Conservation (phyloP, 1,140 invertebrate species). For the Gyrodactylus salaris region DNA sequence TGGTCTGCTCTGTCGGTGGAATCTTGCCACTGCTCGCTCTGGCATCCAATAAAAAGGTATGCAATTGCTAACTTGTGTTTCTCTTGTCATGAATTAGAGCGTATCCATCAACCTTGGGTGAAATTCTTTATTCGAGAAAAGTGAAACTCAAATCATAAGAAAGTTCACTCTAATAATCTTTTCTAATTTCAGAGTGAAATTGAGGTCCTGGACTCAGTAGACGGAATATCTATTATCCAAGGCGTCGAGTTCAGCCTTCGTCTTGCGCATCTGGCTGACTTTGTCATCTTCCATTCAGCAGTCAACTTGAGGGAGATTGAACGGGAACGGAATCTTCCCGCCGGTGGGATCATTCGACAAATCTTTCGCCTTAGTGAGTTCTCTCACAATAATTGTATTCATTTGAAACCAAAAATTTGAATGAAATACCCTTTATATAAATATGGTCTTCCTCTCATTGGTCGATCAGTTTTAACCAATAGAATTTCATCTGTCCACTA, state of each 20-base stretch:
- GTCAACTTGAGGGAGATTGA: slow-evolving; percentile 85
- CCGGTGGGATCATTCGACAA: slow-evolving; percentile 76
- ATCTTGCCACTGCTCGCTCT: slow-evolving; percentile 71
- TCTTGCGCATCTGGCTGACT: slow-evolving; percentile 84
- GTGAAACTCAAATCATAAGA: slow-evolving; percentile 4
- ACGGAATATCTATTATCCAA: slow-evolving; percentile 86
- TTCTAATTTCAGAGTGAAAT: slow-evolving; percentile 45
- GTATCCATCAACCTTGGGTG: not conserved
- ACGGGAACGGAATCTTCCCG: slow-evolving; percentile 98
- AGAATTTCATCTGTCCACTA: too few relatives aligned
- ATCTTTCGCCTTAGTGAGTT: slow-evolving; percentile 52
- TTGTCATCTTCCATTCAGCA: slow-evolving; percentile 79
- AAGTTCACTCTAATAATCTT: slow-evolving; percentile 1
- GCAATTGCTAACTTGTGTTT: too few relatives aligned
- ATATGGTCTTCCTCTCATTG: too few relatives aligned
- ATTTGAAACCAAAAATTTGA: not conserved
- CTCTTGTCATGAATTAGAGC: too few relatives aligned
- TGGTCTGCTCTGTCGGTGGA: slow-evolving; percentile 92
- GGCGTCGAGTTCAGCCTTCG: slow-evolving; percentile 77
- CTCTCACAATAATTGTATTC: not conserved
- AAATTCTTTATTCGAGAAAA: not conserved
- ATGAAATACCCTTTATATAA: too few relatives aligned
- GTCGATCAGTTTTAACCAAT: too few relatives aligned
- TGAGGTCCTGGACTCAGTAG: slow-evolving; percentile 81
- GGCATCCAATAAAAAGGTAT: slow-evolving; percentile 28